Base-by-base conservation (phyloP, 2,888 invertebrate genomes). In the Ichneumoninae sp. region DNA sequence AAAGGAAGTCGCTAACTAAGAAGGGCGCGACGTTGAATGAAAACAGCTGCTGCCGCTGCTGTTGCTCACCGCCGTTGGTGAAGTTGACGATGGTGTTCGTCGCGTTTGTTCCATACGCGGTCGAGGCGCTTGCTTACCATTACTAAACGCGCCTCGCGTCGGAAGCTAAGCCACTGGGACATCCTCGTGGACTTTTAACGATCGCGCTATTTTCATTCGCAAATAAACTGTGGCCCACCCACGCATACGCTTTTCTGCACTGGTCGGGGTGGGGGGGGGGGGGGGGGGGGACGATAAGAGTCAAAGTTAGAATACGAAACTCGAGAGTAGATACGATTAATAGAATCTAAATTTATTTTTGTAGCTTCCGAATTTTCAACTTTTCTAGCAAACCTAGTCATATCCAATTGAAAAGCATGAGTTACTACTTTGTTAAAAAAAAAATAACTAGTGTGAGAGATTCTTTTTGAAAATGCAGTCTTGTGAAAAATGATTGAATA, bases 11-110 rank as follows among this genome's bases (percentile, higher is more conserved):
- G 88, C 89, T 88, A 91, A 91, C 90, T 90, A 88, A 89, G 91
- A 91, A 91, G 90, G 90, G 85, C 71, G 91, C 89, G 89, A 91
- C 89, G 89, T 88, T 93, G 91, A 92, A 93, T 93, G 93, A 90
- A 93, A 93, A 93, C 93, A 93, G 93, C 93, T 93, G 93, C 92
- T 89, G 73, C 85, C 77, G 75, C 36, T 63, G 60, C 71, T 50
- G 47, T 63, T 73, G 44, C n/a, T 50, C 22, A 13, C 26, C 26
- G 57, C 57, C 26, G 57, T 57, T 57, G 57, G 57, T 26, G 26
- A 57, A 57, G 71, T 73, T 36, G 47, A 36, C 47, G 76, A 71
- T 66, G 52, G 70, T 60, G 13, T 70, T 47, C 16, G 44, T 47
- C 44, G 44, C 44, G 26, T 26, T 54, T 66, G 13, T 77, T 65